Percentiles rank a stretch among this genome's conserved stretches.
Evolutionary conservation across 2,113 vertebrate genomes (phyloP).

Genomic region (Nipponia nippon): DNA sequence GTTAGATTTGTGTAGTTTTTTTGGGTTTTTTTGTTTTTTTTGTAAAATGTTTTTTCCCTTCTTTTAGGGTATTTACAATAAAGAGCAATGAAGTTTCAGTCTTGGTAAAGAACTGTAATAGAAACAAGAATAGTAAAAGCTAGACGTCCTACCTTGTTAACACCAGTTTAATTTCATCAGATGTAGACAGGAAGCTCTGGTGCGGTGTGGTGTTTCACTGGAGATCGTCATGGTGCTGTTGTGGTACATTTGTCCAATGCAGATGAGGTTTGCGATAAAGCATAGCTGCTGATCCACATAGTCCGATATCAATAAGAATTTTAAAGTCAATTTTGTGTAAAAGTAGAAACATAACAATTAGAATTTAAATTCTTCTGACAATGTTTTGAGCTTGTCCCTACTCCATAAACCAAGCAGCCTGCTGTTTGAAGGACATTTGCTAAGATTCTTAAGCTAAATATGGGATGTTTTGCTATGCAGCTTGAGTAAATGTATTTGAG

Average conservation of each 20-base stretch:
- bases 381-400: not conserved
- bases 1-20: not conserved
- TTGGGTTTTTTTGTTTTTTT: not conserved
- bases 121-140: not conserved
- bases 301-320: not conserved
- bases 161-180: not conserved
- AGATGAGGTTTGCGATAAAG: not conserved
- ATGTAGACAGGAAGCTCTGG: not conserved
- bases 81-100: not conserved
- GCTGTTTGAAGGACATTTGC: not conserved
- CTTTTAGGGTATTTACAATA: not conserved
- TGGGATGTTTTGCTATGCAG: not conserved
- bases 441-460: not conserved
- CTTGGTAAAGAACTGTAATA: not conserved
- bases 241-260: not conserved
- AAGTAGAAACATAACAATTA: not conserved
- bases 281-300: not conserved
- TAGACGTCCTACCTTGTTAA: not conserved
- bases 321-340: not conserved
- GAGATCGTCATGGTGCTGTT: not conserved
- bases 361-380: not conserved
- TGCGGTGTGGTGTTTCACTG: not conserved
- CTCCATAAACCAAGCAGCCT: not conserved
- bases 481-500: not conserved
- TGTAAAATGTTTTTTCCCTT: accelerated